Evolutionary conservation across 2,888 invertebrate species (phyloP), one percentile per base, ranked within the genome.

Genomic region (Lymantria dispar): DNA sequence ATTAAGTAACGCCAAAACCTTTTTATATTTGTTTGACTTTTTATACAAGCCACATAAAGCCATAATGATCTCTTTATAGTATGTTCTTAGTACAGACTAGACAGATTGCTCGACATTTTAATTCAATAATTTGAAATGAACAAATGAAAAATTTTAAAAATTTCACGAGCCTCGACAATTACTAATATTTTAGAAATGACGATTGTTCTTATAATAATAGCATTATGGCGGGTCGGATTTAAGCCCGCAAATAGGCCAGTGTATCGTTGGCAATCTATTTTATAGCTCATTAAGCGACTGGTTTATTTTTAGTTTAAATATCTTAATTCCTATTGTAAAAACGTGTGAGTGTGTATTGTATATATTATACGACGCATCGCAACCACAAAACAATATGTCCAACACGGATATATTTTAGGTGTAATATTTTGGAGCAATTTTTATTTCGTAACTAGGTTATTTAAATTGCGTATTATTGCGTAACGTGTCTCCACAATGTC

Each of bases 211-310:
- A 62, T 67, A 70, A 74, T 76, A 73, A 75, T 74, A 77, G 70
- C 74, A 68, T 70, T 55, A 68, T 56, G 50, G 51, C 67, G 72
- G 62, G 63, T 55, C 54, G 62, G 60, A 56, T 30, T 62, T 70
- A 76, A 75, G 70, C 72, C 75, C 61, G 60, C 75, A 40, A 38
- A 50, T 80, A 83, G 90, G 90, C 90, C 90, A 91, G 90, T 91
- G 87, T 87, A 84, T 78, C 76, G 85, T 85, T 86, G 90, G 90
- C 90, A 78, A 87, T 81, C 80, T 87, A 88, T 82, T 79, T 84
- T 85, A 77, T 87, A 88, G 87, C 80, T 87, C 82, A 85, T 79
- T 89, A 87, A 90, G 90, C 83, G 90, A 90, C 90, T 90, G 90
- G 87, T 83, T 88, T 88, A 83, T 72, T 84, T 85, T 83, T 87